phyloP scores from a whole-genome alignment of 1,140 invertebrate species.

The Akabosia matsudoensis region DNA sequence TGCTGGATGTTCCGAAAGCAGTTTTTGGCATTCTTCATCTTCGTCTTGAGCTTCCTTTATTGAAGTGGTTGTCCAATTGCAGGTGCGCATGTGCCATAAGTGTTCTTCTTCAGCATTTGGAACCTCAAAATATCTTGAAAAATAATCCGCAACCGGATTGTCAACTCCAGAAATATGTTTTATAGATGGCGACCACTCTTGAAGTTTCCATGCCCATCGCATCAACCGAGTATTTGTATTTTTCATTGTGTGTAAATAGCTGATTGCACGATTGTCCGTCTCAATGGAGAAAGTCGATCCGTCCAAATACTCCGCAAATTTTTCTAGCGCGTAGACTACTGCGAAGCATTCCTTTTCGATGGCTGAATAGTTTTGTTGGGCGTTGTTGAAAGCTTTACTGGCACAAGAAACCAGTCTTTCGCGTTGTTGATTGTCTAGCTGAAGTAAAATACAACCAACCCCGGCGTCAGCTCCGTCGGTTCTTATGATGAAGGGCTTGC shows the following conservation, averaged over 20 bases:
- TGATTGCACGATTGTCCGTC: conserved; percentile 25
- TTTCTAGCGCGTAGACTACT: conserved; percentile 53
- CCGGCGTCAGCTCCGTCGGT: conserved; percentile 54
- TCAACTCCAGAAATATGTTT: conserved; percentile 28
- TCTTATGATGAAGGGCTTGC: conserved; percentile 50
- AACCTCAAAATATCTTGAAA: no score
- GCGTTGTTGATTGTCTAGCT: conserved; percentile 48
- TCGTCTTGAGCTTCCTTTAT: no score
- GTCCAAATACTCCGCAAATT: conserved; percentile 48
- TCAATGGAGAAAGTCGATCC: conserved; percentile 14
- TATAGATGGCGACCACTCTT: conserved; percentile 27
- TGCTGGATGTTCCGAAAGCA: no score
- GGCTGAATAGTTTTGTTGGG: conserved; percentile 53
- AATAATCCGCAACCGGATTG: conserved; percentile 27
- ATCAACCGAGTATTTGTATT: conserved; percentile 6
- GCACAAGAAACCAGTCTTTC: conserved; percentile 43
- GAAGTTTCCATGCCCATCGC: conserved; percentile 29
- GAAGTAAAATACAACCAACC: conserved; percentile 52
- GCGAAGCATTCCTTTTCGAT: conserved; percentile 54
- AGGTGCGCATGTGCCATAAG: no score
- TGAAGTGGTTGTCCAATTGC: no score
- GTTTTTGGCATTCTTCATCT: no score
- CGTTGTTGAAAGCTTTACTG: conserved; percentile 44
- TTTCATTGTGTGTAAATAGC: conserved; percentile 22
- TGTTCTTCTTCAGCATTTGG: no score